Base-by-base conservation (phyloP, 2,888 invertebrate genomes). In the Tenthredo livida region DNA sequence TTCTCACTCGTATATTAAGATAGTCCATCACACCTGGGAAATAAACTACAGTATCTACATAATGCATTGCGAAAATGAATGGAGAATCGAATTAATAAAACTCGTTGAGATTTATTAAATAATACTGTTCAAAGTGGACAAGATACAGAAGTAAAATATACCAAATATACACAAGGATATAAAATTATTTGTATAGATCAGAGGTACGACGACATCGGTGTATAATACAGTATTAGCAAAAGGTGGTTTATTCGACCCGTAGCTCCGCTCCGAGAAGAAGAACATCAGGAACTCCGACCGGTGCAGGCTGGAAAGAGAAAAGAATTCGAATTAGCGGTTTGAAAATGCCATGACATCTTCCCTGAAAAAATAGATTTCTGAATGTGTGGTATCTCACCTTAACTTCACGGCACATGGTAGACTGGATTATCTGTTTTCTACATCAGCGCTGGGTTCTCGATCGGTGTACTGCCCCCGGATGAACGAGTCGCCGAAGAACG, bases 111-210 rank as follows among this genome's bases (percentile, higher is more conserved):
- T 80, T 80, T 83, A 67, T 83, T 83, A 50, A 29, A 40, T 40
- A 61, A 17, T 61, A 80, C 83, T 83, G 70, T 33, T 33, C 47
- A 83, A 67, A 67, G 17, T 47, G 67, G 67, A 83, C 65, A 25
- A 83, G 12, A 83, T 47, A 83, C 61, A 83, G 21, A 67, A 25
- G 65, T 67, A 65, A 83, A 67, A 10, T 70, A 83, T 83, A 83
- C 29, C 65, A 70, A 83, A 83, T 83, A 83, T 83, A 70, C 47
- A 83, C 83, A 50, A 67, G 83, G 67, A 47, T 83, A 67, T 67
- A 43, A 83, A 83, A 65, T 29, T 70, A 70, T 83, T 83, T 65
- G 50, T 67, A 83, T 25, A 83, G 15, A 83, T 43, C 43, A 83
- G 17, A 67, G 67, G 67, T 37, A 67, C 70, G 25, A 83, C 83